Conservation (phyloP, 2,888 invertebrate genomes). For the Metacarcinus magister region DNA sequence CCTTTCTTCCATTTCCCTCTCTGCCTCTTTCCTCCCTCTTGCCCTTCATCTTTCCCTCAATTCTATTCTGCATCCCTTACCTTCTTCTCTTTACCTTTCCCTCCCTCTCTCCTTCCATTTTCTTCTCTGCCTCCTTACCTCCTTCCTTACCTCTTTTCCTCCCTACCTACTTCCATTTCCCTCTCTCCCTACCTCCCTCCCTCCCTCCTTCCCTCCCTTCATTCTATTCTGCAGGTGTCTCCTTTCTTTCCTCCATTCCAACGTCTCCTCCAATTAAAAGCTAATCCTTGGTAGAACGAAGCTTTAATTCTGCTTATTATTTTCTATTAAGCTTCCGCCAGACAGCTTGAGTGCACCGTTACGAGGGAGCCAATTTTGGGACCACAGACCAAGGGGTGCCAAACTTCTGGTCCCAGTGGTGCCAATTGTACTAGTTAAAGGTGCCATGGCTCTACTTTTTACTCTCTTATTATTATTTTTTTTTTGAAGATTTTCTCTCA, state of each 20-base stretch:
- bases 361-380: neutral
- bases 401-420: neutral
- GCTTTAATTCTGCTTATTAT: conserved; percentile 45
- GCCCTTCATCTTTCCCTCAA: neutral
- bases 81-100: neutral
- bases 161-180: neutral
- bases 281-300: neutral
- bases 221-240: neutral
- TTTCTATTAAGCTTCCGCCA: neutral
- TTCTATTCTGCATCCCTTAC: neutral
- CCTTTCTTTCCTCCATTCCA: neutral
- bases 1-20: neutral
- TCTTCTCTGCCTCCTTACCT: neutral
- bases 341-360: neutral
- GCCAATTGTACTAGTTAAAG: too few species aligned
- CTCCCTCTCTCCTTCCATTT: conserved; percentile 14
- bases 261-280: conserved; percentile 19
- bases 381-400: neutral
- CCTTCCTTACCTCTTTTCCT: neutral
- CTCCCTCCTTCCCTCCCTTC: neutral
- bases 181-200: neutral
- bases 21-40: neutral
- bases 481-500: neutral
- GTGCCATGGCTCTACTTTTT: neutral
- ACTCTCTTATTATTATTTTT: neutral